A percentile compares a stretch with the other conserved stretches of the same genome.
These are phyloP conservation scores for Merodon equestris DNA, from an alignment of 2,888 invertebrate genomes.

Conservation along the genomic window DNA sequence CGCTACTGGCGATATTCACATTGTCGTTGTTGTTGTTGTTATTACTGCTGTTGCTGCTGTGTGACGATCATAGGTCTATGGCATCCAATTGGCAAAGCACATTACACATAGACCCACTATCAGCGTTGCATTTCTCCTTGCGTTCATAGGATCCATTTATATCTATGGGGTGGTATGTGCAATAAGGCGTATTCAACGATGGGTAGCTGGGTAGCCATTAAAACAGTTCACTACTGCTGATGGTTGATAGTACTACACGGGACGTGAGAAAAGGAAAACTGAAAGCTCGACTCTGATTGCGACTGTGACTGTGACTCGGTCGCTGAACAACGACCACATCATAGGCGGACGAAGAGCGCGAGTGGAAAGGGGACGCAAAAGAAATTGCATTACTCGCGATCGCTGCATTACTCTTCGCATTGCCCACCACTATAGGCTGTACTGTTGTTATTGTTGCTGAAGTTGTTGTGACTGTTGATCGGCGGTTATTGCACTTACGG, in stretches of 20 bases:
- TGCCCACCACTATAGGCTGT: too few species aligned
- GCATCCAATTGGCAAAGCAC: constrained; percentile 56
- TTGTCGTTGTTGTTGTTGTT: constrained; percentile 23
- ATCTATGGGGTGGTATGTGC: too few species aligned
- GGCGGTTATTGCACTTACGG: constrained; percentile 62
- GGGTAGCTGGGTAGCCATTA: constrained; percentile 31
- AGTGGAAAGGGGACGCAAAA: too few species aligned
- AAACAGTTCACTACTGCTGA: constrained; percentile 51
- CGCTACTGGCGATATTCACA: constrained; percentile 22
- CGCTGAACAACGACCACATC: too few species aligned
- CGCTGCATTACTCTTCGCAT: background rate
- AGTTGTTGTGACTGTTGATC: constrained; percentile 20
- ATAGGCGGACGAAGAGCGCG: constrained; percentile 15
- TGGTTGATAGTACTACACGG: constrained; percentile 39
- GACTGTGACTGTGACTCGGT: too few species aligned
- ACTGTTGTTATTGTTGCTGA: too few species aligned
- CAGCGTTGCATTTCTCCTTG: constrained; percentile 57
- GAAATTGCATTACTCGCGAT: constrained; percentile 44
- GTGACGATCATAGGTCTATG: constrained; percentile 62
- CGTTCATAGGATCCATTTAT: too few species aligned
- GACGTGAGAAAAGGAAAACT: constrained; percentile 53
- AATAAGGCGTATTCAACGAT: background rate
- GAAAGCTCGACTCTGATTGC: constrained; percentile 60
- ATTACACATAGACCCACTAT: constrained; percentile 65
- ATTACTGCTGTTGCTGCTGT: constrained; percentile 18